A percentile compares a stretch with the other conserved stretches of the same genome.
These are phyloP conservation scores for Ploceus nigricollis DNA, from an alignment of 2,113 vertebrate genomes.

Conservation along the genomic window DNA sequence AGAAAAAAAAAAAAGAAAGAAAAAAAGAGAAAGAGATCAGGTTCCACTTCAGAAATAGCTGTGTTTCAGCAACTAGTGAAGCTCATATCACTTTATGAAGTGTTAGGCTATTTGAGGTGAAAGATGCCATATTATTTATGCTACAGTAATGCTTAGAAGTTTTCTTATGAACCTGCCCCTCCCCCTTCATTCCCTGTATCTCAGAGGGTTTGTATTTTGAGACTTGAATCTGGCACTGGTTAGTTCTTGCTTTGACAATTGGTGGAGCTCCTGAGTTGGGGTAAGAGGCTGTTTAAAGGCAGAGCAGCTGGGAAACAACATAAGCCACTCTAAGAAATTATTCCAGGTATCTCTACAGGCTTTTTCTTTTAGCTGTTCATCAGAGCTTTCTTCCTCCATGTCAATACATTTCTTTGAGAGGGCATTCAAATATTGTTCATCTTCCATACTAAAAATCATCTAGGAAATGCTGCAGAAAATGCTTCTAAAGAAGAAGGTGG, in stretches of 20 bases:
- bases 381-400: background rate
- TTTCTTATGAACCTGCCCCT: background rate
- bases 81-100: constrained; percentile 54
- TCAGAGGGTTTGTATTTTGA: constrained; percentile 16
- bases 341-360: background rate
- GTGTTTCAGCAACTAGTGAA: constrained; percentile 39
- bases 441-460: background rate
- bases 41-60: constrained; percentile 56
- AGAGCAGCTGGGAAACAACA: background rate
- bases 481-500: background rate
- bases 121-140: constrained; percentile 56
- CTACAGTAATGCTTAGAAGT: constrained; percentile 42
- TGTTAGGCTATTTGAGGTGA: constrained; percentile 61
- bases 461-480: background rate
- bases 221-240: background rate
- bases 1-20: background rate
- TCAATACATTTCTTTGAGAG: background rate
- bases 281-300: background rate
- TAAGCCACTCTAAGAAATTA: background rate
- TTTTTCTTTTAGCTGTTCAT: background rate
- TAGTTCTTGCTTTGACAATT: constrained; percentile 20
- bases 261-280: constrained; percentile 9
- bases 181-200: background rate
- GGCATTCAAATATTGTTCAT: background rate
- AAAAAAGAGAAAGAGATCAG: background rate